Evolutionary conservation across 2,888 invertebrate genomes (phyloP).

Genomic region (Macaria notata): DNA sequence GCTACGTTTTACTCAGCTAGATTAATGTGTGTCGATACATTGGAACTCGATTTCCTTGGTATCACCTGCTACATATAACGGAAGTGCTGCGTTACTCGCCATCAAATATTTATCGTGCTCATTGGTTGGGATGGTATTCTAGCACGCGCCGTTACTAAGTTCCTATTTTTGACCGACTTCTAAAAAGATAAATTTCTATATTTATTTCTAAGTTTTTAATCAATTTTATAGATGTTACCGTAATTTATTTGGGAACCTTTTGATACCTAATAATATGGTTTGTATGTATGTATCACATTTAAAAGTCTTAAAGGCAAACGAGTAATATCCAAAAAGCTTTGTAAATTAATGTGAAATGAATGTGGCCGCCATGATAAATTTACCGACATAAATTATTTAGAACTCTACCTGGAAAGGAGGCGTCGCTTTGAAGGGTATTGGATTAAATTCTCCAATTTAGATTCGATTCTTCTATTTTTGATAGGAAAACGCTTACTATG

Average conservation of each 20-base stretch:
- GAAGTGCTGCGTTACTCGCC: slow-evolving; percentile 24
- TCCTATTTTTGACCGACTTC: not conserved
- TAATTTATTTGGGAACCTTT: not conserved
- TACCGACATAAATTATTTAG: slow-evolving; percentile 7
- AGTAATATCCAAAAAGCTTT: slow-evolving; percentile 11
- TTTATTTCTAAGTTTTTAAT: no score
- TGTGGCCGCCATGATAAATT: slow-evolving; percentile 16
- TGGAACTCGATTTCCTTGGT: slow-evolving; percentile 34
- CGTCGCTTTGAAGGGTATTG: slow-evolving; percentile 4
- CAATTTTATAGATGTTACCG: no score
- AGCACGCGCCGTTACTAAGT: not conserved
- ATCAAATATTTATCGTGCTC: slow-evolving; percentile 34
- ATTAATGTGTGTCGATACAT: no score
- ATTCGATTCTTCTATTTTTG: not conserved
- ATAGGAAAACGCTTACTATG: no score
- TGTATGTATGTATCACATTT: slow-evolving; percentile 6
- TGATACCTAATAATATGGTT: slow-evolving; percentile 9
- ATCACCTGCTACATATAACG: slow-evolving; percentile 51
- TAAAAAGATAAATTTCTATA: no score
- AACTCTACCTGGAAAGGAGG: slow-evolving; percentile 6
- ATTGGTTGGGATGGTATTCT: slow-evolving; percentile 7
- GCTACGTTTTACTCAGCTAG: no score
- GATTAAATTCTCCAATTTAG: not conserved
- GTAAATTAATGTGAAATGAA: slow-evolving; percentile 10
- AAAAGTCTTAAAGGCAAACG: slow-evolving; percentile 11